phyloP scores from a whole-genome alignment of 2,797 vertebrate species.

The Catostomus latipinnis region DNA sequence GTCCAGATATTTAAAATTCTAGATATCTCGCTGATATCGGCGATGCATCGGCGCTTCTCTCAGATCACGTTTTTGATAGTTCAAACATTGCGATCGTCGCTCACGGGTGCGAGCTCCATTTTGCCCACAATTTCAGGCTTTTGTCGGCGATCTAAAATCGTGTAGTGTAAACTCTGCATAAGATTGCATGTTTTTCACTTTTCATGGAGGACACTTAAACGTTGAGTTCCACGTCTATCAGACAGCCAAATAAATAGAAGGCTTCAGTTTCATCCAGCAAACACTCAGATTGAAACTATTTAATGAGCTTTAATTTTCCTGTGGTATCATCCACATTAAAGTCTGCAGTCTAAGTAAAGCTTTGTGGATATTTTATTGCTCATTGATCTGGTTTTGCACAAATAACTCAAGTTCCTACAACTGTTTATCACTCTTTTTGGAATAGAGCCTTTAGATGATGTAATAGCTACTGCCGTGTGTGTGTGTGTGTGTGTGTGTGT shows the following conservation, averaged over 20 bases:
- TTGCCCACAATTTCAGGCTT: too few relatives aligned
- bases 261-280: background rate
- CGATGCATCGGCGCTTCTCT: too few relatives aligned
- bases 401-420: background rate
- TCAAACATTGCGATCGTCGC: too few relatives aligned
- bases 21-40: too few relatives aligned
- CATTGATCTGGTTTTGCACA: slow-evolving; percentile 14
- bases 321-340: background rate
- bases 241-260: background rate
- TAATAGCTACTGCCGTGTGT: slow-evolving; percentile 5
- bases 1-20: too few relatives aligned
- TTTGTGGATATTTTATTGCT: background rate
- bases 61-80: too few relatives aligned
- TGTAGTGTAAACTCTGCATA: too few relatives aligned
- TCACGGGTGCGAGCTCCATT: too few relatives aligned
- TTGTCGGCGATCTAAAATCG: too few relatives aligned
- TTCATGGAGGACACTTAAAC: background rate
- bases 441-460: background rate
- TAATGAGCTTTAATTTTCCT: background rate
- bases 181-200: background rate
- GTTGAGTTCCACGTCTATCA: background rate
- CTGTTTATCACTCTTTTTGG: background rate
- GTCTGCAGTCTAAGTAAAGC: background rate
- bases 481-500: background rate
- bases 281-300: background rate